Conservation (phyloP, 2,113 vertebrate genomes). For the Heteronetta atricapilla region DNA sequence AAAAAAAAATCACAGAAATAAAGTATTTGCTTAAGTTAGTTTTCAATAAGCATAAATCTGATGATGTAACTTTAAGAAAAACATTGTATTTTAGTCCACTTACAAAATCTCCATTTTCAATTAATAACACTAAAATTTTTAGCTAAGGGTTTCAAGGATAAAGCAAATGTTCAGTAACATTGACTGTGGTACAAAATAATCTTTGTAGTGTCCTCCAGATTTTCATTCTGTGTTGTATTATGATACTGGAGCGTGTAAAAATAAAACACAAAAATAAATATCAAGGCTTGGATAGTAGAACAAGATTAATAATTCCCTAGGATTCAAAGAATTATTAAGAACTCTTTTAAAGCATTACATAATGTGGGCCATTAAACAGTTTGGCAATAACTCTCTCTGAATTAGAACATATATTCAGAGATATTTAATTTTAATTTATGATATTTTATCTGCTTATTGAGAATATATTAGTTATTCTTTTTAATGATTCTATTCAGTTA, state of each 20-base stretch:
- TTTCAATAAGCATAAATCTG: background rate
- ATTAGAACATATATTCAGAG: background rate
- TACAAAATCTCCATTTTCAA: background rate
- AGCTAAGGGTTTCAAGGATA: too few relatives aligned
- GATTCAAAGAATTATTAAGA: background rate
- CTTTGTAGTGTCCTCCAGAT: background rate
- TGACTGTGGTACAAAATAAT: fast-evolving
- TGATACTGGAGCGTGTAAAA: background rate
- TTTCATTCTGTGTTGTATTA: background rate
- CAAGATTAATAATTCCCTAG: background rate
- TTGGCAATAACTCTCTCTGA: background rate
- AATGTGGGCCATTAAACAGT: background rate
- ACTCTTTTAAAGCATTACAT: background rate
- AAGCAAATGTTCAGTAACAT: background rate
- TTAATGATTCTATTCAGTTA: background rate
- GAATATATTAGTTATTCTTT: background rate
- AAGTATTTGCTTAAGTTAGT: background rate
- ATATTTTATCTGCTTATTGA: background rate
- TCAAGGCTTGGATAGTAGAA: background rate
- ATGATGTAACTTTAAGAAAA: background rate
- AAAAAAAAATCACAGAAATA: background rate
- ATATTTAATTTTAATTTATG: background rate
- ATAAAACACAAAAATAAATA: background rate
- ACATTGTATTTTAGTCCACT: background rate
- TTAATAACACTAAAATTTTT: background rate